Percentiles rank a stretch among this genome's conserved stretches.
phyloP scores from a whole-genome alignment of 2,113 vertebrate genomes.

The Mobula hypostoma region DNA sequence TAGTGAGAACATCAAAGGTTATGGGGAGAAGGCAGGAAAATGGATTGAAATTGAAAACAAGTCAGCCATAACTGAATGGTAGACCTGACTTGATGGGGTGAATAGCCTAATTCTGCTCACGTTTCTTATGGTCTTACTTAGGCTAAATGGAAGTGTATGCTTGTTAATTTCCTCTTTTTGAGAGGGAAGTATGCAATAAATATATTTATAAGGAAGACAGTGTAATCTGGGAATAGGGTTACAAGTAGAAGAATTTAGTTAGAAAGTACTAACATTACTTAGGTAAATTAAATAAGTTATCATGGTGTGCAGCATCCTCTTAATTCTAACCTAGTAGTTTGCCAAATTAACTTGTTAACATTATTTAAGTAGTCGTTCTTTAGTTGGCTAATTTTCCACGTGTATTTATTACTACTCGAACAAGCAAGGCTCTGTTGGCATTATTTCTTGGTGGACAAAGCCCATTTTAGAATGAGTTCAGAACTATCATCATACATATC shows the following conservation, averaged over 20 bases:
- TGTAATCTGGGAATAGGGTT: background rate
- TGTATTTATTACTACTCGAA: background rate
- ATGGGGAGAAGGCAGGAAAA: no score
- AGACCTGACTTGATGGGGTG: no score
- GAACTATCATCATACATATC: background rate
- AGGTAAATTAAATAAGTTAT: background rate
- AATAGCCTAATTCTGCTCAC: no score
- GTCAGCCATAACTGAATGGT: no score
- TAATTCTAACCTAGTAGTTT: background rate
- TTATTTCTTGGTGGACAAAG: background rate
- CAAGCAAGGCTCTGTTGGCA: background rate
- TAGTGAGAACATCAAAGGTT: no score
- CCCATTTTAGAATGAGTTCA: background rate
- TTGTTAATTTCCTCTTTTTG: background rate
- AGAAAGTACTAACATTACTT: no score
- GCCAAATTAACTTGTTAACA: background rate
- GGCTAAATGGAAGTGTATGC: conserved; percentile 8
- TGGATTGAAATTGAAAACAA: no score
- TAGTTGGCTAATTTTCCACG: no score
- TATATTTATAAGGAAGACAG: background rate
- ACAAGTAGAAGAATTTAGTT: background rate
- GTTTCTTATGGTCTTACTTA: no score
- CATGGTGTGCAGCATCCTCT: background rate
- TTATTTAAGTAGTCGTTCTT: background rate
- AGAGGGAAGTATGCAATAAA: background rate